These are phyloP conservation scores for Sarcophaga variegata DNA, from an alignment of 2,888 invertebrate species.

Conservation along the genomic window DNA sequence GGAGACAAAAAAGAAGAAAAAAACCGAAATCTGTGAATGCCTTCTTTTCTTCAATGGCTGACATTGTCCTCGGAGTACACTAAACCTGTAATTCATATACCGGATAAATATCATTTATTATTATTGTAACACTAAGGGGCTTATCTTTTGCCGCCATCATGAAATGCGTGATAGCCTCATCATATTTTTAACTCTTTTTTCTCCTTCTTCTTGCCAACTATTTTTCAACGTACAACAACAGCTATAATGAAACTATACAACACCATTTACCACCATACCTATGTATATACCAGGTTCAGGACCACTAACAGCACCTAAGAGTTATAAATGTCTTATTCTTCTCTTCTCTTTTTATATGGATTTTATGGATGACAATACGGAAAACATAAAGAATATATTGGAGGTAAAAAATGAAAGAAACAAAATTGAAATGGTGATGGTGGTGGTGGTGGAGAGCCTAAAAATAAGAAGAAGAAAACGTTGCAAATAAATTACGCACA, in stretches of 20 bases:
- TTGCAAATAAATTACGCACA: constrained; percentile 81
- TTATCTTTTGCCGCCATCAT: constrained; percentile 70
- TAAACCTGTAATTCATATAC: constrained; percentile 66
- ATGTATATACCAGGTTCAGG: constrained; percentile 24
- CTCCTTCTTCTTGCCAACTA: constrained; percentile 62
- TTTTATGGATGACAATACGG: background rate
- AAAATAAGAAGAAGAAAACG: constrained; percentile 70
- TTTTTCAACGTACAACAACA: constrained; percentile 55
- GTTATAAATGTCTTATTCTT: constrained; percentile 62
- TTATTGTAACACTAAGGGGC: constrained; percentile 69
- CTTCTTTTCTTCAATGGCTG: constrained; percentile 19
- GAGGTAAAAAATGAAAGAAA: constrained; percentile 21
- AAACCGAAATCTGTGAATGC: constrained; percentile 48
- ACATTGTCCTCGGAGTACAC: constrained; percentile 22
- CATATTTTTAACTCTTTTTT: constrained; percentile 73
- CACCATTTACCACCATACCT: no score
- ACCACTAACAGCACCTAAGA: constrained; percentile 60
- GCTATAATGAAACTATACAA: no score
- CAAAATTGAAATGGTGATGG: background rate
- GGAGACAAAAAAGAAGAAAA: background rate
- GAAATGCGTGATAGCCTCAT: constrained; percentile 78
- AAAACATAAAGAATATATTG: constrained; percentile 51
- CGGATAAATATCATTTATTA: constrained; percentile 70
- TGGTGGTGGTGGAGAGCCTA: constrained; percentile 9
- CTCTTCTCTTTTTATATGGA: constrained; percentile 21